Evolutionary conservation across 2,888 invertebrate genomes (phyloP), one percentile per base, ranked within the genome.

Genomic region (Choristoneura rosaceana): DNA sequence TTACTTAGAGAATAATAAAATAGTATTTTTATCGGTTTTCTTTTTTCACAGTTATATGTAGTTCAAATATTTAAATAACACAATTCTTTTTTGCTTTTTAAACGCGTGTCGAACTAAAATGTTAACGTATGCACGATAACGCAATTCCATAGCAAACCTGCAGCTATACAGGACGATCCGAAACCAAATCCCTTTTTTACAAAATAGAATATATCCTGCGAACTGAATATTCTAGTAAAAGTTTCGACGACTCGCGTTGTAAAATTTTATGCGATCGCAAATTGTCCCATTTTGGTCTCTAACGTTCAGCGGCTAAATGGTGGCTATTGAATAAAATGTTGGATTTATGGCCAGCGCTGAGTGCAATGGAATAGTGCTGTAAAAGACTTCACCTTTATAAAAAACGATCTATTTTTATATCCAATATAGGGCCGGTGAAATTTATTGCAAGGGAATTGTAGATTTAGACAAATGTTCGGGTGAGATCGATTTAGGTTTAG

Each of bases 201-300:
- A 3, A 69, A 73, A 73, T 64, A 73, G 69, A 73, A 73, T 73
- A 59, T 64, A 59, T 68, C 43, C 41, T 25, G 45, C 61, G 45
- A 43, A 61, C 52, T 34, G 73, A 73, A 73, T 73, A 73, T 64
- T 69, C 73, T 60, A 64, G 59, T 60, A 73, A 69, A 68, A 69
- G 69, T 73, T 64, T 69, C 71, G 71, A 62, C 71, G 67, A 67
- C 41, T 62, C 68, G 47, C 43, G 71, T 41, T 68, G 73, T 73
- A 69, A 73, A 73, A 73, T 73, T 73, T 73, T 73, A 73, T 69
- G 59, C 69, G 69, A 69, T 73, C 73, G 25, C 73, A 73, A 73
- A 73, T 73, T 73, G 69, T 69, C 73, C 73, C 69, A 73, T 73
- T 69, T 69, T 60, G 73, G 73, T 73, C 73, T 73, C 68, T 73